Evolutionary conservation across 2,888 invertebrate species (phyloP).

Genomic region (Euplexia lucipara): DNA sequence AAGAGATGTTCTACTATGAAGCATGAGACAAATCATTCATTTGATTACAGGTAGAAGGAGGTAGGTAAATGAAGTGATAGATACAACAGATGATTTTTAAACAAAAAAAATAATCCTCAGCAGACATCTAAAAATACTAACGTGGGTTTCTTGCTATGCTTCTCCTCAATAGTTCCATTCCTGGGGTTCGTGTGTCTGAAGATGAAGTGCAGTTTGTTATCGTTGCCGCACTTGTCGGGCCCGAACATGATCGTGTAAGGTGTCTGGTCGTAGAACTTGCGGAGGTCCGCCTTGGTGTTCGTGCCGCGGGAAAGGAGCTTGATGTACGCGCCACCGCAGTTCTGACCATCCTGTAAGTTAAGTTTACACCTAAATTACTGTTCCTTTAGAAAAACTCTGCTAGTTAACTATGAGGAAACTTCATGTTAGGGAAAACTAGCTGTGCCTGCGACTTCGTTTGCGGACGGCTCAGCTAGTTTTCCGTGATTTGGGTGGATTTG

Average conservation of each 20-base stretch:
- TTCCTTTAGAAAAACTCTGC: neutral
- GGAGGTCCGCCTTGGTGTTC: slow-evolving; percentile 92
- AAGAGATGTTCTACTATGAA: too few relatives aligned
- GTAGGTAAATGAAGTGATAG: too few relatives aligned
- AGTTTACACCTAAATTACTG: neutral
- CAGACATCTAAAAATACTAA: slow-evolving; percentile 72
- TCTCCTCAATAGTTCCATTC: slow-evolving; percentile 97
- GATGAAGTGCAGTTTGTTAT: slow-evolving; percentile 98
- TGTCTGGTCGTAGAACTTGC: slow-evolving; percentile 98
- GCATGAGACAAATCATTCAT: too few relatives aligned
- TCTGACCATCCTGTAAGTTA: slow-evolving; percentile 96
- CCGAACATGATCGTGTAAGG: slow-evolving; percentile 99
- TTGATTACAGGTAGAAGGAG: too few relatives aligned
- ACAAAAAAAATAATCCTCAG: too few relatives aligned
- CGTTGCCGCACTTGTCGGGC: slow-evolving; percentile 99
- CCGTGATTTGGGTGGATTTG: too few relatives aligned
- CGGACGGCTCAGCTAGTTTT: too few relatives aligned
- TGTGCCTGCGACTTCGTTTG: too few relatives aligned
- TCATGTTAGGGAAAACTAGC: too few relatives aligned
- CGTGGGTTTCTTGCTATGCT: slow-evolving; percentile 98
- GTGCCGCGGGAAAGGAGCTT: slow-evolving; percentile 96
- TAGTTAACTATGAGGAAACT: too few relatives aligned
- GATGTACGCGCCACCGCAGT: slow-evolving; percentile 99
- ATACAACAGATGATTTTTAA: too few relatives aligned
- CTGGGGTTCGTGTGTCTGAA: slow-evolving; percentile 98